A percentile compares a stretch with the other conserved stretches of the same genome.
Conservation (phyloP, 2,113 vertebrate species). For the Halcyon malimbica region DNA sequence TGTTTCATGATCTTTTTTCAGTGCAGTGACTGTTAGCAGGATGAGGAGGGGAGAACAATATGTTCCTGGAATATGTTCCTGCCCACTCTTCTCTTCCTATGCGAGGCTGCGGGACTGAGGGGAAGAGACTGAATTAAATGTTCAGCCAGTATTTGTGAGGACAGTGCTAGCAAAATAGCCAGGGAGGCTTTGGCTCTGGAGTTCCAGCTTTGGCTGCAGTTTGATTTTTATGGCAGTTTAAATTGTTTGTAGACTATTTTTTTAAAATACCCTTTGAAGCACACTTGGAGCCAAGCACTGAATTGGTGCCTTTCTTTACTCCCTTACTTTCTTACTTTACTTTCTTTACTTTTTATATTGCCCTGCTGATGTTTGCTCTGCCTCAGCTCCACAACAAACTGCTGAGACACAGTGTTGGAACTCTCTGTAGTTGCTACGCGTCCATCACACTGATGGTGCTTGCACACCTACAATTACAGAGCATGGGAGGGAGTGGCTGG, state of each 20-base stretch:
- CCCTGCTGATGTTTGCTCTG: neutral
- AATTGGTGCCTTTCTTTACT: neutral
- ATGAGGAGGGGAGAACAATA: neutral
- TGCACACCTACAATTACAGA: neutral
- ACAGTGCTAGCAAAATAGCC: neutral
- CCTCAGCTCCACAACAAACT: neutral
- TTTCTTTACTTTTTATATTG: no score
- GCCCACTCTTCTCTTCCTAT: slow-evolving; percentile 27
- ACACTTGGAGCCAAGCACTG: neutral
- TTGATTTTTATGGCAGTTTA: neutral
- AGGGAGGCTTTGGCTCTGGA: neutral
- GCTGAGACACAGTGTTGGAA: neutral
- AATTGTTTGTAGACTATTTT: neutral
- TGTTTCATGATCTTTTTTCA: neutral
- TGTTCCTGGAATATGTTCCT: slow-evolving; percentile 59
- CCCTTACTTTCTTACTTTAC: neutral
- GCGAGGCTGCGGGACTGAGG: neutral
- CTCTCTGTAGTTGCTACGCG: neutral
- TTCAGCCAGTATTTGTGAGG: slow-evolving; percentile 32
- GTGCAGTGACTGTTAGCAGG: neutral
- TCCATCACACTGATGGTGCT: neutral
- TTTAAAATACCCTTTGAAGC: neutral
- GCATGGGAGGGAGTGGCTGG: neutral
- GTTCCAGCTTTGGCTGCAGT: neutral
- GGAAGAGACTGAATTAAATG: slow-evolving; percentile 5